Evolutionary conservation across 2,888 invertebrate genomes (phyloP).

Genomic region (Fabriciana adippe): DNA sequence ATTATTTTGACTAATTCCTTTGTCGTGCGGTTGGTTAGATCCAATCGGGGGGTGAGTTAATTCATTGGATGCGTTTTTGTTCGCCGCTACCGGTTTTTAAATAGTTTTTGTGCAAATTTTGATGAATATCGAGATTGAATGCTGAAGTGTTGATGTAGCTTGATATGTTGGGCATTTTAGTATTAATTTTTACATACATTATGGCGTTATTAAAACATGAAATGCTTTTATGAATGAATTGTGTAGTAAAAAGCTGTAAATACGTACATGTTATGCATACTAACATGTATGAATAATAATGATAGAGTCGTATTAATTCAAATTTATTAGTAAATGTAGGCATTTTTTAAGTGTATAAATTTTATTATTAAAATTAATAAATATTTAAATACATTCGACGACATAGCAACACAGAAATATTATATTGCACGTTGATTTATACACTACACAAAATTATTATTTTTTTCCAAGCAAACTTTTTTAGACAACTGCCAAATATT

Average conservation of each 20-base stretch:
- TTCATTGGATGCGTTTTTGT: slow-evolving; percentile 70
- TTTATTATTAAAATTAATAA: too few species aligned
- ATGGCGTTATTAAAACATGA: slow-evolving; percentile 13
- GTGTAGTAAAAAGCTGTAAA: not conserved
- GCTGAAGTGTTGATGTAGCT: slow-evolving; percentile 40
- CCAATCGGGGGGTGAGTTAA: slow-evolving; percentile 67
- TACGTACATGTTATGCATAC: too few species aligned
- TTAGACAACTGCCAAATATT: too few species aligned
- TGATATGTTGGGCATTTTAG: slow-evolving; percentile 26
- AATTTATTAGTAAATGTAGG: too few species aligned
- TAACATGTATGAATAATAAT: too few species aligned
- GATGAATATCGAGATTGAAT: slow-evolving; percentile 20
- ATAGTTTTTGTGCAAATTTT: slow-evolving; percentile 46
- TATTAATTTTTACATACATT: slow-evolving; percentile 20
- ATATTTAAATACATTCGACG: too few species aligned
- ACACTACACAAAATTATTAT: too few species aligned
- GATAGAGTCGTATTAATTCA: too few species aligned
- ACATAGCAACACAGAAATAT: too few species aligned
- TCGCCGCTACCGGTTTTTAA: slow-evolving; percentile 63
- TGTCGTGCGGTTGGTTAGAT: slow-evolving; percentile 79
- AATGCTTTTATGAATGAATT: not conserved
- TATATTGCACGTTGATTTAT: too few species aligned
- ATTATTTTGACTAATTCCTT: slow-evolving; percentile 80
- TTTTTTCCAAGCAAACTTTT: too few species aligned
- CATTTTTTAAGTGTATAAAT: too few species aligned